Conservation (phyloP, 2,797 vertebrate genomes). For the Arnoldichthys spilopterus region DNA sequence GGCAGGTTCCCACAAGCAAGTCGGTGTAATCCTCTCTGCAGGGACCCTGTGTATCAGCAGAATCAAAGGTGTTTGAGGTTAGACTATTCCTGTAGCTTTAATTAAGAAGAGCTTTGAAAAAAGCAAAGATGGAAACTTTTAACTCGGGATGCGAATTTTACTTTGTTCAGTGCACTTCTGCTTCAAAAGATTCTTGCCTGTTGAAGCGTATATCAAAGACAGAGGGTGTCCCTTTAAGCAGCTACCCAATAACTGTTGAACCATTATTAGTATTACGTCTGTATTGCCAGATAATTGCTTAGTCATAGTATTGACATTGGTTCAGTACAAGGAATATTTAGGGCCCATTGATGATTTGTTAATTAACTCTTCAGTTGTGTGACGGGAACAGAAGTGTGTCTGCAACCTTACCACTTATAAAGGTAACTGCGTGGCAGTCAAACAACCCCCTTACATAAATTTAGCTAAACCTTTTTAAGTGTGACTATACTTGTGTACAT, state of each 20-base stretch:
- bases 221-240: neutral
- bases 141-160: conserved; percentile 15
- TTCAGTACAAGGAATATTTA: neutral
- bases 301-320: neutral
- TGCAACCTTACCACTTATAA: neutral
- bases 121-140: conserved; percentile 42
- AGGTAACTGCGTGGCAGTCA: neutral
- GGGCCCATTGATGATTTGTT: neutral
- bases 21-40: conserved; percentile 57
- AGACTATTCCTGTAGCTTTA: conserved; percentile 52
- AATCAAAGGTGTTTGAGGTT: conserved; percentile 39
- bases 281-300: neutral
- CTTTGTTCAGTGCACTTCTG: neutral
- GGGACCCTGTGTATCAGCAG: conserved; percentile 41
- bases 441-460: neutral
- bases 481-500: too few relatives aligned
- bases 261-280: neutral
- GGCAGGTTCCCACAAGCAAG: conserved; percentile 48
- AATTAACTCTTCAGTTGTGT: neutral
- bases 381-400: neutral
- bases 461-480: neutral
- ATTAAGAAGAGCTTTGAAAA: conserved; percentile 57
- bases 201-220: conserved; percentile 24
- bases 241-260: conserved; percentile 1
- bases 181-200: conserved; percentile 17